Conservation (phyloP, 2,113 vertebrate species). For the Menura novaehollandiae region DNA sequence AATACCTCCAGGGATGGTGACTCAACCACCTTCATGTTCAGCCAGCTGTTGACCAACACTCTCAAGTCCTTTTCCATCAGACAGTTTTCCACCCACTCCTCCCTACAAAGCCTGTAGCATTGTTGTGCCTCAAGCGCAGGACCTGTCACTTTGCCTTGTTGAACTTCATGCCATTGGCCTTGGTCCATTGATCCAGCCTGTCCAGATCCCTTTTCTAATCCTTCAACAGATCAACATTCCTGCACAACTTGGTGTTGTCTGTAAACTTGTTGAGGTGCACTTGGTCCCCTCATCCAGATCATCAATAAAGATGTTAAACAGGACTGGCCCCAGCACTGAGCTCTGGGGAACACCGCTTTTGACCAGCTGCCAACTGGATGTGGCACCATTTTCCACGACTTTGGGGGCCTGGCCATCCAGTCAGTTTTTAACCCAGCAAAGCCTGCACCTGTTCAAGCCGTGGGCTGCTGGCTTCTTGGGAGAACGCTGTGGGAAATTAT, state of each 20-base stretch:
- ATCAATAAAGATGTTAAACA: background rate
- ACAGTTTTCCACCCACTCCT: background rate
- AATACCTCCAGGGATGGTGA: background rate
- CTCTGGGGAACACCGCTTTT: rapidly evolving
- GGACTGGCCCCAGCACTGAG: background rate
- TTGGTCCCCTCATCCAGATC: background rate
- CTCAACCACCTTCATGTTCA: background rate
- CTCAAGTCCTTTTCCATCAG: background rate
- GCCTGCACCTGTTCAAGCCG: rapidly evolving
- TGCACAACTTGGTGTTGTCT: rapidly evolving
- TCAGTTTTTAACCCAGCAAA: background rate
- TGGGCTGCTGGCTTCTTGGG: background rate
- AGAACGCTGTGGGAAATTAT: background rate
- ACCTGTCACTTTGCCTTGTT: background rate
- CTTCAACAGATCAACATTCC: background rate
- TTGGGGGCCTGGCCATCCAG: background rate
- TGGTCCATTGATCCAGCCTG: background rate
- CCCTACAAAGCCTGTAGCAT: background rate
- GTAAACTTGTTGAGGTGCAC: background rate
- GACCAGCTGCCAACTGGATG: rapidly evolving
- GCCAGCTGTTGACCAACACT: background rate
- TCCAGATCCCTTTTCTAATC: background rate
- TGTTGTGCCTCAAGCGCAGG: background rate
- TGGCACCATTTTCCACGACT: background rate
- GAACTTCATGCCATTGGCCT: background rate